Base-by-base conservation (phyloP, 2,113 vertebrate genomes). In the Dinomys branickii region DNA sequence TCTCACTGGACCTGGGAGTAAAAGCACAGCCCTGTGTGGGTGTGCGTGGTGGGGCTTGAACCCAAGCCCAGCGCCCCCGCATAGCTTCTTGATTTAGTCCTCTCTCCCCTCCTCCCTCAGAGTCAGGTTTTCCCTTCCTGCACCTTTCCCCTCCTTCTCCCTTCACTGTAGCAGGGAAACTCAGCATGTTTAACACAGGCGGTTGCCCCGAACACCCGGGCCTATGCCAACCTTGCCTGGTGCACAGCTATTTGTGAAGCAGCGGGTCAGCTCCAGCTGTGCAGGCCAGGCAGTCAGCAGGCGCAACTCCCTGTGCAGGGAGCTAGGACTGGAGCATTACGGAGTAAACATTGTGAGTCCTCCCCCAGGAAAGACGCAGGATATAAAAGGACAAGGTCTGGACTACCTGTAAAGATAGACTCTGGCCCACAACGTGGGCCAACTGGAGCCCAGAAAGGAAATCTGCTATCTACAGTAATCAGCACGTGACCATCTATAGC, bases 61-160 rank as follows among this genome's bases (percentile, higher is more conserved):
- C 4, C 28, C 35, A 61, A 26, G 13, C 16, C 16, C 47, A 26
- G 28, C 35, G 58, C 52, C 38, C 54, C 26, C 61, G 54, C 7
- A 44, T 26, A 52, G 7, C 52, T 41, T 81, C 54, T 88, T 65
- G 58, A 90, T 52, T 81, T n/a, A 87, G 20, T 50, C 22, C 33
- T 73, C 56, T 52, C 9, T 24, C 35, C 26, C 35, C 24, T 69
- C 61, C 4, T 17, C 13, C 17, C 3, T 33, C 26, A n/a, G 65
- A 71, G 81, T 56, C 87, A 97, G n/a, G 56, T 88, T 77, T 98
- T 56, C 44, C 65, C 73, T 89, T 30, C 22, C 16, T 44, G 47
- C 5, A 24, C 13, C n/a, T 30, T 47, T 30, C 44, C 20, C 8
- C 35, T 30, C 81, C 69, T 90, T 44, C 80, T 38, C n/a, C 50